phyloP scores from a whole-genome alignment of 2,113 vertebrate species.

The Nycticryphes semicollaris region DNA sequence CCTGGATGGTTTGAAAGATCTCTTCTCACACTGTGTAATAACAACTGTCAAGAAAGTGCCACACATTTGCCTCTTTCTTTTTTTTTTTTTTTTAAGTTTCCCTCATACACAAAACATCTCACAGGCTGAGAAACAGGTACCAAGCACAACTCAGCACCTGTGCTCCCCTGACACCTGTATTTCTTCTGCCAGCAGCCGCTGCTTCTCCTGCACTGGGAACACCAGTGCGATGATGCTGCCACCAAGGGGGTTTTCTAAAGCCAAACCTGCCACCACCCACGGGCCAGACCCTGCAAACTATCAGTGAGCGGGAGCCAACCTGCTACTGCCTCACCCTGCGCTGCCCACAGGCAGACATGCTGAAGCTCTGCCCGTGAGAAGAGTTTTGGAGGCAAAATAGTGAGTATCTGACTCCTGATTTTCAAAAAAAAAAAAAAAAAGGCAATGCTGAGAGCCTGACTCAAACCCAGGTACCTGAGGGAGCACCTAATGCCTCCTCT shows the following conservation, averaged over 20 bases:
- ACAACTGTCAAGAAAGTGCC: not conserved
- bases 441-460: not conserved
- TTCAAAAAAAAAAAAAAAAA: not conserved
- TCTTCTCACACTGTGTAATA: not conserved
- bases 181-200: not conserved
- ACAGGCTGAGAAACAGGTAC: not conserved
- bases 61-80: not conserved
- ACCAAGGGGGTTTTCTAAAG: not conserved
- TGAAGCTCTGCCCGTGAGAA: not conserved
- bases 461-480: not conserved
- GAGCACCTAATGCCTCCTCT: not conserved
- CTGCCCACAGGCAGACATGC: not conserved
- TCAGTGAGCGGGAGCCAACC: not conserved
- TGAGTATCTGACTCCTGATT: not conserved
- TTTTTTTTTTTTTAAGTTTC: too few relatives aligned
- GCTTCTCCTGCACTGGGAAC: not conserved
- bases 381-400: not conserved
- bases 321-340: not conserved
- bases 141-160: fast-evolving
- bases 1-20: not conserved
- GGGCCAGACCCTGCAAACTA: not conserved
- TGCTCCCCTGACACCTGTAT: not conserved
- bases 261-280: not conserved
- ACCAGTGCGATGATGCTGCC: fast-evolving
- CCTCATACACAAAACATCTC: not conserved